Evolutionary conservation across 2,113 vertebrate genomes (phyloP).

Genomic region (Ivindomyrus marchei): DNA sequence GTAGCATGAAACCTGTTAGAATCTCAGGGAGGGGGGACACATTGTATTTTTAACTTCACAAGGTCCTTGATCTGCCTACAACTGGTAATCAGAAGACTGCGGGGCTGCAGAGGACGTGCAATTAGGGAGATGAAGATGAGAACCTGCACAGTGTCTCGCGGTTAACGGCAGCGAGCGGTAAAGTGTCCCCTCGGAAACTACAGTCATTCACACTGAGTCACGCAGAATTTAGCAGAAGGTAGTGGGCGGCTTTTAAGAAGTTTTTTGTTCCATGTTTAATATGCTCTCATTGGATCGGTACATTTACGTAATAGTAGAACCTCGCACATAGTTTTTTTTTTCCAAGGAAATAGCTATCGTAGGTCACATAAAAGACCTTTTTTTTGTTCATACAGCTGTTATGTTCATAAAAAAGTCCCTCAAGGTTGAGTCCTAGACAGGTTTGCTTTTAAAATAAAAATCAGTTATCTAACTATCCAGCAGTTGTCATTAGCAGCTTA

Average conservation of each 20-base stretch:
- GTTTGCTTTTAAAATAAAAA: background rate
- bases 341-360: background rate
- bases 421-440: background rate
- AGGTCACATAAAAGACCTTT: background rate
- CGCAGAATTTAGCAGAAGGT: background rate
- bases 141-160: background rate
- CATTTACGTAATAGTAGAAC: background rate
- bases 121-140: background rate
- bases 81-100: slow-evolving; percentile 5
- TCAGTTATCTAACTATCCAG: background rate
- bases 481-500: background rate
- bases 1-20: background rate
- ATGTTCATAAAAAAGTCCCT: background rate
- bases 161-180: background rate
- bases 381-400: background rate
- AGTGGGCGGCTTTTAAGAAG: background rate
- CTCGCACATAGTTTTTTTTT: background rate
- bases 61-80: slow-evolving; percentile 12
- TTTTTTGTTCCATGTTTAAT: background rate
- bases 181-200: background rate
- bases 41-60: background rate
- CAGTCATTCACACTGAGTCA: background rate
- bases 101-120: background rate
- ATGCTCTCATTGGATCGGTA: background rate
- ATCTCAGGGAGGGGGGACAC: background rate